Evolutionary conservation across 2,113 vertebrate genomes (phyloP).

Genomic region (Macroglossus sobrinus): DNA sequence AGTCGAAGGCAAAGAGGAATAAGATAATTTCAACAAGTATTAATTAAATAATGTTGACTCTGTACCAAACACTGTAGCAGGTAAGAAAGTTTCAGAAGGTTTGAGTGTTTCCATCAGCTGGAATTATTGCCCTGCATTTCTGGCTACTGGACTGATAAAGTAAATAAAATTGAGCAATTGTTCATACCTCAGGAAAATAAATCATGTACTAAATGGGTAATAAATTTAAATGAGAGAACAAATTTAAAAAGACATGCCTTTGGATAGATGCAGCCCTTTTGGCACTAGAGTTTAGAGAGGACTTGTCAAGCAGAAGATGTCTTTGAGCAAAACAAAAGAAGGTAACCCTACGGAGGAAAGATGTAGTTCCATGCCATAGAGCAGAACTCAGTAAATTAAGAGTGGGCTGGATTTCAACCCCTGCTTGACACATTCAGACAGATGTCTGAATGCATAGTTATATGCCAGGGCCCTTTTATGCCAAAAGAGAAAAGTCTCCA

Average conservation of each 20-base stretch:
- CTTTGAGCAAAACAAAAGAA: background rate
- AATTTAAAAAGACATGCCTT: background rate
- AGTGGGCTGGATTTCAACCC: background rate
- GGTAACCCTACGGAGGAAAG: background rate
- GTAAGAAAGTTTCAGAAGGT: background rate
- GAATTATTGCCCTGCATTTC: background rate
- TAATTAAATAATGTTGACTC: background rate
- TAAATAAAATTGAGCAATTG: background rate
- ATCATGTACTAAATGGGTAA: background rate
- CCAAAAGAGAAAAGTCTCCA: background rate
- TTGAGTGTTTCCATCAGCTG: background rate
- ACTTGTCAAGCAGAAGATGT: background rate
- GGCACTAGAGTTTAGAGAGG: background rate
- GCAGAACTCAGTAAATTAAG: background rate
- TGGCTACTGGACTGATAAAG: background rate
- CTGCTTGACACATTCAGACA: background rate
- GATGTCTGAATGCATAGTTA: background rate
- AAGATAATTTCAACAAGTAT: background rate
- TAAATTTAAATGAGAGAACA: background rate
- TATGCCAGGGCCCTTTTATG: no score
- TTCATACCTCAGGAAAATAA: background rate
- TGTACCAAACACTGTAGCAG: background rate
- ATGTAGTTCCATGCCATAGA: fast-evolving
- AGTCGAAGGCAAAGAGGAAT: background rate
- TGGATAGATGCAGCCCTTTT: background rate